phyloP scores from a whole-genome alignment of 2,113 vertebrate species.

The Carollia perspicillata region DNA sequence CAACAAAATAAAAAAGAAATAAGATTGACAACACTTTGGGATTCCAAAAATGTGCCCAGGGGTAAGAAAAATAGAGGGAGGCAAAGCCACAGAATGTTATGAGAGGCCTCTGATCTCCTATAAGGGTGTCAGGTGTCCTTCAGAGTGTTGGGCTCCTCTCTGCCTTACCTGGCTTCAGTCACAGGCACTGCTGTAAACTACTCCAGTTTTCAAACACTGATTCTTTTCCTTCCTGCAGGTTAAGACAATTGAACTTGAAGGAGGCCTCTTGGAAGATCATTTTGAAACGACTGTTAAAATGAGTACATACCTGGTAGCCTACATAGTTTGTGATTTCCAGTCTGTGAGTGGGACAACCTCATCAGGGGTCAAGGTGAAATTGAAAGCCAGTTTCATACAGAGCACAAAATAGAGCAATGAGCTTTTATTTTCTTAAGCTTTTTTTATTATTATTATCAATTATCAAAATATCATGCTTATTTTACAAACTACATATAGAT shows the following conservation, averaged over 20 bases:
- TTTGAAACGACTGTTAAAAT: conserved; percentile 66
- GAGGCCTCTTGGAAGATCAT: conserved; percentile 63
- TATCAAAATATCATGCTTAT: neutral
- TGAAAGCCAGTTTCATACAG: neutral
- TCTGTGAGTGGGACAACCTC: conserved; percentile 37
- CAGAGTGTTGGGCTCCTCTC: neutral
- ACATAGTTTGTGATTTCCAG: conserved; percentile 65
- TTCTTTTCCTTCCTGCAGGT: conserved; percentile 35
- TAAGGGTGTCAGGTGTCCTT: neutral
- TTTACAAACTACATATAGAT: neutral
- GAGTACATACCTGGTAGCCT: conserved; percentile 66
- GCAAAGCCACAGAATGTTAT: neutral
- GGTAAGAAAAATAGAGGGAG: neutral
- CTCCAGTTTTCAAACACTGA: neutral
- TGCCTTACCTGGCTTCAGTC: neutral
- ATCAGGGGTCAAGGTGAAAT: conserved; percentile 63
- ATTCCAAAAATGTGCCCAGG: neutral
- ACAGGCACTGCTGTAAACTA: neutral
- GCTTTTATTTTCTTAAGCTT: neutral
- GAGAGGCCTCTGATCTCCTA: neutral
- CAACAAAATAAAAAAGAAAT: neutral
- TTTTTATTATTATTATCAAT: neutral
- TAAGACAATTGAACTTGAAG: conserved; percentile 56
- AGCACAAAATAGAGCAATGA: neutral
- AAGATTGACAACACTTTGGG: neutral